Evolutionary conservation across 2,888 invertebrate species (phyloP).

Genomic region (Amblyteles armatorius): DNA sequence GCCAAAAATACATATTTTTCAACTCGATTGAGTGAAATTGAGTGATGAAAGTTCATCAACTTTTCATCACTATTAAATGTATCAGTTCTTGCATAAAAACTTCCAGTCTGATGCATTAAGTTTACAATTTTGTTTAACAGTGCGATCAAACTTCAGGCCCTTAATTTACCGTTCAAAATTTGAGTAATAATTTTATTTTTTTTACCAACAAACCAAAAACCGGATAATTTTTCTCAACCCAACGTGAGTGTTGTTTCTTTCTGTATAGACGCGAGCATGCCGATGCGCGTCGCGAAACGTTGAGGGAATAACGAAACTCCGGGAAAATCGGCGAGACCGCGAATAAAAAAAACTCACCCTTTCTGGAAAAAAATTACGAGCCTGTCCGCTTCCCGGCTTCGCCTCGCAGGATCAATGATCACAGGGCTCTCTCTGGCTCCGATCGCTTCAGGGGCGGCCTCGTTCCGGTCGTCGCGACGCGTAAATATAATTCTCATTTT

Average conservation of each 20-base stretch:
- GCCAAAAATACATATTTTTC: too few relatives aligned
- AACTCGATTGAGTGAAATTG: too few relatives aligned
- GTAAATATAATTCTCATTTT: constrained; percentile 62
- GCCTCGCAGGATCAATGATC: constrained; percentile 53
- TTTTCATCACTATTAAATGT: too few relatives aligned
- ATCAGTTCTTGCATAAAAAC: too few relatives aligned
- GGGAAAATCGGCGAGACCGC: neutral
- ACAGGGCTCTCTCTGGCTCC: constrained; percentile 36
- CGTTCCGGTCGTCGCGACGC: constrained; percentile 29
- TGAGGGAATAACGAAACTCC: neutral
- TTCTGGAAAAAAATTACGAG: constrained; percentile 34
- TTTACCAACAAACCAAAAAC: too few relatives aligned
- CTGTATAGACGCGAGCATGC: neutral
- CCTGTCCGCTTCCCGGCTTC: constrained; percentile 18
- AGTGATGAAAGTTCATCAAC: too few relatives aligned
- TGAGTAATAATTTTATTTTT: neutral
- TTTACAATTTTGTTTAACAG: too few relatives aligned
- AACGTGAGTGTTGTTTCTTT: neutral
- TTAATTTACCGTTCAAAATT: too few relatives aligned
- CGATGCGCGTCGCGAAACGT: neutral
- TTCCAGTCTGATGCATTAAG: too few relatives aligned
- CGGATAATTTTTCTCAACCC: neutral
- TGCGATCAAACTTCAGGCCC: too few relatives aligned
- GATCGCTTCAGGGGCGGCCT: constrained; percentile 12
- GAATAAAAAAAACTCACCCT: constrained; percentile 30